These are phyloP conservation scores for Cephus pulcher DNA, from an alignment of 2,888 invertebrate genomes.

Conservation along the genomic window DNA sequence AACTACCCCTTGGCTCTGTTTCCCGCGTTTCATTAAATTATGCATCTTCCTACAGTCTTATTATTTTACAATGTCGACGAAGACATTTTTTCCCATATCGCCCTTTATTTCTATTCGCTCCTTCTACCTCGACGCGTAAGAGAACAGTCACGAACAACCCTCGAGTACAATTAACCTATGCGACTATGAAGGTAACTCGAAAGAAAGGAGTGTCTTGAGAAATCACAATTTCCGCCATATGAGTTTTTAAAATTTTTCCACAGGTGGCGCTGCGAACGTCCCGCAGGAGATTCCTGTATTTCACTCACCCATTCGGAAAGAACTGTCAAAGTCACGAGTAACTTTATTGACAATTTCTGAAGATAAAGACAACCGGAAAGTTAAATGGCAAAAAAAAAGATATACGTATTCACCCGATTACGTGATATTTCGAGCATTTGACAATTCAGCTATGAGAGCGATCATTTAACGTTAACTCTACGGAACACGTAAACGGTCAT, in stretches of 20 bases:
- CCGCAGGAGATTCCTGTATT: background rate
- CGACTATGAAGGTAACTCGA: background rate
- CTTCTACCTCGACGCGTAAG: background rate
- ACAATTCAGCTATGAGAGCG: background rate
- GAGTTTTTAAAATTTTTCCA: background rate
- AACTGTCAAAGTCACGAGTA: background rate
- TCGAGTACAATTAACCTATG: background rate
- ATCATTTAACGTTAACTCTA: background rate
- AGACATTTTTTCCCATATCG: conserved; percentile 6
- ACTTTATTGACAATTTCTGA: background rate
- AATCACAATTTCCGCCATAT: background rate
- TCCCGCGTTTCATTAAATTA: conserved; percentile 55
- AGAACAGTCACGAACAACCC: background rate
- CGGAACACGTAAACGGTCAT: background rate
- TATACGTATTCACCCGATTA: background rate
- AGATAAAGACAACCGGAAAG: background rate
- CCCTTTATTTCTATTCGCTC: background rate
- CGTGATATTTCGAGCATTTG: background rate
- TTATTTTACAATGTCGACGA: conserved; percentile 12
- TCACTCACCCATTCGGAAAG: background rate
- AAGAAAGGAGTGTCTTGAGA: background rate
- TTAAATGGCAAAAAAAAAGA: background rate
- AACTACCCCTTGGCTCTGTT: conserved; percentile 46
- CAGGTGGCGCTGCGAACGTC: background rate
- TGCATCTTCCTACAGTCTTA: conserved; percentile 40